Conservation (phyloP, 2,113 vertebrate species). For the Xenopus laevis region DNA sequence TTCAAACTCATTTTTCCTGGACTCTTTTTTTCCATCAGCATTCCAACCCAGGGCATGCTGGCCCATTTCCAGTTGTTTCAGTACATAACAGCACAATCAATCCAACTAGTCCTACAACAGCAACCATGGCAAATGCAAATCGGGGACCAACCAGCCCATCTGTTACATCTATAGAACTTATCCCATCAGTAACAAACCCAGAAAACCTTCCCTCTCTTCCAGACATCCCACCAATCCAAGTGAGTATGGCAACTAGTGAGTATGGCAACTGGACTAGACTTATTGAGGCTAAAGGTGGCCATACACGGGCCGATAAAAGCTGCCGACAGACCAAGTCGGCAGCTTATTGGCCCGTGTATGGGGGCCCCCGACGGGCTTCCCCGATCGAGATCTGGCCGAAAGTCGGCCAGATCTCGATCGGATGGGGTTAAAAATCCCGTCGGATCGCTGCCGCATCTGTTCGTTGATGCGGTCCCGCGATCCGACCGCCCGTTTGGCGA, state of each 20-base stretch:
- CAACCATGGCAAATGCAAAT: slow-evolving; percentile 89
- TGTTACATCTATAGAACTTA: slow-evolving; percentile 88
- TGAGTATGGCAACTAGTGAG: slow-evolving; percentile 63
- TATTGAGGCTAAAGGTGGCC: no score
- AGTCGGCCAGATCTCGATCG: no score
- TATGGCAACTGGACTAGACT: background rate
- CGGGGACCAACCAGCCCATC: slow-evolving; percentile 88
- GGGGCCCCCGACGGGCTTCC: no score
- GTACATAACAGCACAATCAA: slow-evolving; percentile 90
- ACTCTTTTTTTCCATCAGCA: slow-evolving; percentile 69
- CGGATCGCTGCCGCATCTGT: no score
- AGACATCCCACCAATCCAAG: slow-evolving; percentile 97
- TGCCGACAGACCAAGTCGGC: no score
- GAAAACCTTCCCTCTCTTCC: slow-evolving; percentile 95
- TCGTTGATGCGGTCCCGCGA: no score
- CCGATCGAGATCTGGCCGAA: no score
- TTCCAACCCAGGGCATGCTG: slow-evolving; percentile 94
- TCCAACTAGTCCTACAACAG: slow-evolving; percentile 94
- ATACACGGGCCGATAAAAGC: no score
- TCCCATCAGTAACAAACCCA: slow-evolving; percentile 95
- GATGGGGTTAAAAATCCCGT: no score
- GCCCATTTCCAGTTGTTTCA: slow-evolving; percentile 92
- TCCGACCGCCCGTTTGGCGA: no score
- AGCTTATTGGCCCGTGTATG: no score
- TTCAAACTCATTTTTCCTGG: no score